Evolutionary conservation across 2,888 invertebrate genomes (phyloP), one percentile per base, ranked within the genome.

Genomic region (Pelosia muscerda): DNA sequence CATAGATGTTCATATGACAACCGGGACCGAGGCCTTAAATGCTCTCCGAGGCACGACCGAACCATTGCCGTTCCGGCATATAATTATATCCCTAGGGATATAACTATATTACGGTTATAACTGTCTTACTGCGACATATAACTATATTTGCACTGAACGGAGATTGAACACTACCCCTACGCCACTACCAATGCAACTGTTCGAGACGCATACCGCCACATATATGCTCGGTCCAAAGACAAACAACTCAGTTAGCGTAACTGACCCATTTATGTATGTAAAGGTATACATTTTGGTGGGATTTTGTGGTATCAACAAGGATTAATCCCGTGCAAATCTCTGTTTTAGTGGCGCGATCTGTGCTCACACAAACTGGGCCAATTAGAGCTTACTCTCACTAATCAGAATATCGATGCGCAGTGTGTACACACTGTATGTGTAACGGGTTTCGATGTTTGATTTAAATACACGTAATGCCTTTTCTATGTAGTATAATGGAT

Each of bases 251-350:
- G 72, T 68, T 70, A 72, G 62, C 76, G 77, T 76, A 83, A 86
- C 84, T 88, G 86, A 84, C 85, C 88, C 86, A 85, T 89, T 88
- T 88, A 86, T 87, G 86, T 88, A 86, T 87, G 86, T 86, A 87
- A 91, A 90, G 90, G 90, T 90, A 88, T 88, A 86, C 87, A 82
- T 85, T 84, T 78, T 81, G 81, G 81, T 81, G 86, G 89, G 87
- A 90, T 89, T 87, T 83, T 77, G 83, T 85, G 90, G 91, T 86
- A 91, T 92, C 90, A 90, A 87, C 87, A 79, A 77, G 92, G 92
- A 92, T 92, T 92, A 92, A 87, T 86, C 84, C 83, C 84, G 85
- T 86, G 82, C 89, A 93, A 94, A 93, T 93, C 93, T 92, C 90
- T 92, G 90, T 92, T 92, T 88, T 92, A 93, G 90, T 90, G 88